Evolutionary conservation across 2,113 vertebrate genomes (phyloP).

Genomic region (Xyliphius kryptos): DNA sequence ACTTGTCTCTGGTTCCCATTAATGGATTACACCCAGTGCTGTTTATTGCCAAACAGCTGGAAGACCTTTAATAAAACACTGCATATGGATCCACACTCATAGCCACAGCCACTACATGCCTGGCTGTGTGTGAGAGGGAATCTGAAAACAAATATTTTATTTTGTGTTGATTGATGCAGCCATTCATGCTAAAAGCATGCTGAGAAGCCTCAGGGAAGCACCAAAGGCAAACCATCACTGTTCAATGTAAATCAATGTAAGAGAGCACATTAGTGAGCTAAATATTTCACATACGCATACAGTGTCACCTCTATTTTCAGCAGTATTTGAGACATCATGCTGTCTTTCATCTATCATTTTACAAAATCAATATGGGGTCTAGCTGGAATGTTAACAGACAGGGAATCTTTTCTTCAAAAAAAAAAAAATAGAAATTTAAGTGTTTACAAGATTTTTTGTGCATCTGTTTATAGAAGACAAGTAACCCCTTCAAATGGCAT

Average conservation of each 20-base stretch:
- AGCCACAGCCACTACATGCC: background rate
- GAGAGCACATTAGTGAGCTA: conserved; percentile 1
- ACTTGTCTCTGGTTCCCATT: no score
- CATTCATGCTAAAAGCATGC: conserved; percentile 32
- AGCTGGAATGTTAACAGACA: no score
- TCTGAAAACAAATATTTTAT: background rate
- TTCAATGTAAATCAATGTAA: conserved; percentile 32
- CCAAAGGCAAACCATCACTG: conserved; percentile 8
- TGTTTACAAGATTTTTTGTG: no score
- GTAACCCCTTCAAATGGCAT: no score
- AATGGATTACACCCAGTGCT: no score
- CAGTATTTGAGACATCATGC: background rate
- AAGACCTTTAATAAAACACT: background rate
- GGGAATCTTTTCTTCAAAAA: no score
- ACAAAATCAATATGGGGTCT: no score
- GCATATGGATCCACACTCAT: conserved; percentile 3
- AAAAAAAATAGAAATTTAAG: no score
- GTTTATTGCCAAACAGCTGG: no score
- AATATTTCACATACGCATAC: conserved; percentile 13
- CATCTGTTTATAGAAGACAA: no score
- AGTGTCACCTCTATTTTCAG: conserved; percentile 14
- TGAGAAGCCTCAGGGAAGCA: conserved; percentile 22
- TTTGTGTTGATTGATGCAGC: conserved; percentile 25
- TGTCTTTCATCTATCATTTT: background rate
- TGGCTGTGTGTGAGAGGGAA: conserved; percentile 13